A percentile compares a stretch with the other conserved stretches of the same genome.
Evolutionary conservation across 2,888 invertebrate species (phyloP).

Genomic region (Iselma pallidipennis): DNA sequence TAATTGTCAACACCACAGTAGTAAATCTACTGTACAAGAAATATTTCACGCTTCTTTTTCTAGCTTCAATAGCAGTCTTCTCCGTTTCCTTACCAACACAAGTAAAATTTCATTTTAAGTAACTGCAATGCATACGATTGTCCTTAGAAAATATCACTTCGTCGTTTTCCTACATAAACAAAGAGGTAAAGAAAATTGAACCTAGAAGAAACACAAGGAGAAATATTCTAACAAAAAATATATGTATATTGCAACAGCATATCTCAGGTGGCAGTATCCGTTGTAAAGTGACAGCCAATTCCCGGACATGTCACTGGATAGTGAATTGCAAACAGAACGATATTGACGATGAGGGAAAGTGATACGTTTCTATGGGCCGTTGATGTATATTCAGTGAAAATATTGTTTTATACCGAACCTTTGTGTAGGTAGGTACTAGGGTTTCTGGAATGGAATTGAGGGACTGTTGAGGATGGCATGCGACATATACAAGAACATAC

Average conservation of each 20-base stretch:
- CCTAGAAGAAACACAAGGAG: not conserved
- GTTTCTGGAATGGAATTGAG: no score
- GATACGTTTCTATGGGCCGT: not conserved
- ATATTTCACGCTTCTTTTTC: conserved; percentile 8
- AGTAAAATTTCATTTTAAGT: not conserved
- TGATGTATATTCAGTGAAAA: not conserved
- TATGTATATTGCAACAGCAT: not conserved
- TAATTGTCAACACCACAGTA: conserved; percentile 38
- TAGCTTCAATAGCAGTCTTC: not conserved
- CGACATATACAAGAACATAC: not conserved
- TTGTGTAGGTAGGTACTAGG: no score
- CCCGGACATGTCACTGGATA: not conserved
- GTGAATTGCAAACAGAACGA: not conserved
- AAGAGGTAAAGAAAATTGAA: not conserved
- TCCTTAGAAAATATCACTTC: not conserved
- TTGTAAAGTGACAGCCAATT: not conserved
- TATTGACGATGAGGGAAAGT: not conserved
- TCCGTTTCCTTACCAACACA: not conserved
- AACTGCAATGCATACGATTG: not conserved
- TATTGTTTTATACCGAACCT: not conserved
- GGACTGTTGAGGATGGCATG: no score
- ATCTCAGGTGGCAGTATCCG: not conserved
- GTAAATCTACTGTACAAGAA: conserved; percentile 31
- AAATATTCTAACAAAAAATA: no score
- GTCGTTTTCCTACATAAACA: not conserved